Percentiles rank a stretch among this genome's conserved stretches.
phyloP scores from a whole-genome alignment of 2,888 invertebrate species.

The Adelognathus sp. region DNA sequence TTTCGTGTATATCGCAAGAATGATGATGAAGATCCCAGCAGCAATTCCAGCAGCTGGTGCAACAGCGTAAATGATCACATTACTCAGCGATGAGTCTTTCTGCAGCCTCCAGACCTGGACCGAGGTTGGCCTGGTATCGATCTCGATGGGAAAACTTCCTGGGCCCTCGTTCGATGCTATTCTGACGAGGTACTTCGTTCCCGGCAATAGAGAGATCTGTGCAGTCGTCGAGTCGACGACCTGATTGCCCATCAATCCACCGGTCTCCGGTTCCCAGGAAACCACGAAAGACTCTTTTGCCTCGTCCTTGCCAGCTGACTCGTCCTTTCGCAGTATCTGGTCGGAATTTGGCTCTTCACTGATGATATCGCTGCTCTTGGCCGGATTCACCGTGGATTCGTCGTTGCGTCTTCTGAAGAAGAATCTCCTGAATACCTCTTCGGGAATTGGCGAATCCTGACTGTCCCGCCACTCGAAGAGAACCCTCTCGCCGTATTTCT shows the following conservation, averaged over 20 bases:
- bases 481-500: conserved; percentile 75
- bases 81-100: conserved; percentile 56
- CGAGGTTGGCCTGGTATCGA: conserved; percentile 74
- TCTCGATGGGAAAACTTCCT: conserved; percentile 78
- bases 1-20: conserved; percentile 58
- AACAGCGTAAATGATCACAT: conserved; percentile 58
- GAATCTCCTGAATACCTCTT: conserved; percentile 74
- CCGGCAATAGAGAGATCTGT: conserved; percentile 78
- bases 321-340: background rate
- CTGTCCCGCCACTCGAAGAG: conserved; percentile 73
- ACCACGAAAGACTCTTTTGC: conserved; percentile 74
- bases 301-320: conserved; percentile 52
- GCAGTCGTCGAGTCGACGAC: conserved; percentile 76
- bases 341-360: conserved; percentile 63
- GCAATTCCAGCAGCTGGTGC: conserved; percentile 67
- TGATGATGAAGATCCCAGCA: conserved; percentile 63
- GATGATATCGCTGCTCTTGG: background rate
- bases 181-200: conserved; percentile 77
- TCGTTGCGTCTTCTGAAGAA: conserved; percentile 73
- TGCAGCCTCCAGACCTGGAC: conserved; percentile 70
- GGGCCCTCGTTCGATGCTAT: conserved; percentile 79
- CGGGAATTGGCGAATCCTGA: conserved; percentile 72
- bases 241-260: conserved; percentile 79
- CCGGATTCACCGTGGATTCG: conserved; percentile 52
- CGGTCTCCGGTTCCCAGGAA: conserved; percentile 78